Conservation (phyloP, 2,888 invertebrate genomes). For the Oeneis ivallda region DNA sequence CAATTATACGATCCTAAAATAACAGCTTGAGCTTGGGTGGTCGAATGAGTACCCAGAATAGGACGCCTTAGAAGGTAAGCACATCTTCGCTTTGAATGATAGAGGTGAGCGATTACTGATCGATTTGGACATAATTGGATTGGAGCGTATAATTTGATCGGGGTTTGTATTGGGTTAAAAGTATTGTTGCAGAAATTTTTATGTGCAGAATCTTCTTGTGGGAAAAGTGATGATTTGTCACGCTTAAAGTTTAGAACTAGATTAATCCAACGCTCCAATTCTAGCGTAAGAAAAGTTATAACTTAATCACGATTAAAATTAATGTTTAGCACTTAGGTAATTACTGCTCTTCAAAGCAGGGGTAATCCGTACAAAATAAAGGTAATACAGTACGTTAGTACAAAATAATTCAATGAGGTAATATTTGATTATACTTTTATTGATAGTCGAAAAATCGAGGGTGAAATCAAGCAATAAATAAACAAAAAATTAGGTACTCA, state of each 20-base stretch:
- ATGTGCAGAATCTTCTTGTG: neutral
- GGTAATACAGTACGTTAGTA: no score
- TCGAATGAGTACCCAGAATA: conserved; percentile 62
- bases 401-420: no score
- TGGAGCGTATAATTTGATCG: conserved; percentile 3
- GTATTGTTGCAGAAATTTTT: neutral
- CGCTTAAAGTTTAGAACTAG: no score
- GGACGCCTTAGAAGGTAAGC: conserved; percentile 56
- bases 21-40: conserved; percentile 56
- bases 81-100: conserved; percentile 43
- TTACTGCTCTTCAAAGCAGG: no score
- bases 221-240: neutral
- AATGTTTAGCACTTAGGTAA: neutral
- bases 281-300: no score
- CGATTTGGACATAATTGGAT: conserved; percentile 19
- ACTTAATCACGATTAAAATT: neutral
- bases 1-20: conserved; percentile 78
- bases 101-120: conserved; percentile 18
- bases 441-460: no score
- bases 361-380: no score
- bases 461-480: no score
- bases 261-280: no score
- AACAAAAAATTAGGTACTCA: no score
- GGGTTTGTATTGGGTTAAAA: neutral
- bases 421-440: no score